phyloP scores from a whole-genome alignment of 2,888 invertebrate species.

The Sisyra nigra region DNA sequence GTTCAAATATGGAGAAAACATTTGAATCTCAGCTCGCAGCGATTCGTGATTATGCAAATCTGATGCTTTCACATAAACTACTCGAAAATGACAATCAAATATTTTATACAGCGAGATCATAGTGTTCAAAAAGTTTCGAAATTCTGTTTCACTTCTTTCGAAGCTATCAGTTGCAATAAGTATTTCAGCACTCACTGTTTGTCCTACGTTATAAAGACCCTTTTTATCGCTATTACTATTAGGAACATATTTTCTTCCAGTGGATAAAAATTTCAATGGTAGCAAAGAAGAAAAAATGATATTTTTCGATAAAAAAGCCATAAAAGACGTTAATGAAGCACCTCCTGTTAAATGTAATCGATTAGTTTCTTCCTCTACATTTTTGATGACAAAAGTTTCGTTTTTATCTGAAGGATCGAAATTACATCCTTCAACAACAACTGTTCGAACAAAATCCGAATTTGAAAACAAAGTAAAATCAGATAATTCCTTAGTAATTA shows the following conservation, averaged over 20 bases:
- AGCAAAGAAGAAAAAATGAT: conserved; percentile 40
- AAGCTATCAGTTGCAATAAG: conserved; percentile 37
- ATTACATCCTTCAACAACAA: conserved; percentile 60
- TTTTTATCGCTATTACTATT: conserved; percentile 22
- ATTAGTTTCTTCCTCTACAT: conserved; percentile 31
- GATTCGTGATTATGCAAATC: conserved; percentile 47
- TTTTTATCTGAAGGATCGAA: conserved; percentile 35
- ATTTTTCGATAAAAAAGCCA: conserved; percentile 56
- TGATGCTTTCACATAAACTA: conserved; percentile 43
- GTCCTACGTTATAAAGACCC: conserved; percentile 49
- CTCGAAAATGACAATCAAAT: conserved; percentile 50
- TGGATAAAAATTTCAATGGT: conserved; percentile 51
- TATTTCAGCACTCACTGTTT: conserved; percentile 50
- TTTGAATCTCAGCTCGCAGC: conserved; percentile 49
- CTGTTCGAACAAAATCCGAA: conserved; percentile 60
- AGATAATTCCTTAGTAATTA: conserved; percentile 29
- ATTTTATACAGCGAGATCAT: conserved; percentile 41
- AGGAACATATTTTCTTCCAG: conserved; percentile 53
- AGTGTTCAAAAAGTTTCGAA: conserved; percentile 36
- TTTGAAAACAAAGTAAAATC: conserved; percentile 52
- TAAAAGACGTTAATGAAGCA: conserved; percentile 52
- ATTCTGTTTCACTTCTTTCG: conserved; percentile 31
- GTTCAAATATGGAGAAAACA: conserved; percentile 49
- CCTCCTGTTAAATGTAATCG: conserved; percentile 62
- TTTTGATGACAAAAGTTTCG: conserved; percentile 41